phyloP scores from a whole-genome alignment of 2,113 vertebrate species.

The Syrrhaptes paradoxus region DNA sequence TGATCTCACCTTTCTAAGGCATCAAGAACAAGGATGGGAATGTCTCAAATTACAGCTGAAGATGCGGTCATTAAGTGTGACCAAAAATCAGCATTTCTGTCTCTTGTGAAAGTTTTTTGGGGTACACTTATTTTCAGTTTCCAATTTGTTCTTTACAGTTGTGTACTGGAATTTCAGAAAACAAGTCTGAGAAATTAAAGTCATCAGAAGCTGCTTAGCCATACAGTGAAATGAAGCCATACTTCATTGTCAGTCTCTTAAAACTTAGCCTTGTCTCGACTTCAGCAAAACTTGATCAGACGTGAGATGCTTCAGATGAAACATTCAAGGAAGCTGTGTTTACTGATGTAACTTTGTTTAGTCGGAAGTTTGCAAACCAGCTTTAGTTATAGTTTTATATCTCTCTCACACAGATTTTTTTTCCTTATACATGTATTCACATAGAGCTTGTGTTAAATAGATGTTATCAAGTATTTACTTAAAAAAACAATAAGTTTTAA shows the following conservation, averaged over 20 bases:
- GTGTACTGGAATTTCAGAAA: neutral
- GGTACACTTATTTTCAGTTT: neutral
- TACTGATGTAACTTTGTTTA: slow-evolving; percentile 46
- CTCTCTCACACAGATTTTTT: slow-evolving; percentile 12
- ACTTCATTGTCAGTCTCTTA: neutral
- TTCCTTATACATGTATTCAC: neutral
- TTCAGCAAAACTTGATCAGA: slow-evolving; percentile 14
- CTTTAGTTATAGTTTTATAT: slow-evolving; percentile 10
- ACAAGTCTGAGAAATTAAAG: neutral
- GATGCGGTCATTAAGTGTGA: neutral
- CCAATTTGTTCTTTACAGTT: neutral
- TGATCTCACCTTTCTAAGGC: neutral
- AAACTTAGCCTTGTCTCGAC: neutral
- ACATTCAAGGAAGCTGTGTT: neutral
- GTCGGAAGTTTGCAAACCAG: slow-evolving; percentile 30
- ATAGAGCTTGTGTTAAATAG: slow-evolving; percentile 35
- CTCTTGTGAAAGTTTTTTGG: neutral
- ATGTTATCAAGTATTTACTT: slow-evolving; percentile 63
- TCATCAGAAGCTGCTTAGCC: neutral
- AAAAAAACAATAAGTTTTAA: slow-evolving; percentile 52
- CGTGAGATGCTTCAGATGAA: neutral
- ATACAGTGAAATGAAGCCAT: neutral
- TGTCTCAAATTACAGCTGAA: neutral
- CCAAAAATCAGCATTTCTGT: neutral
- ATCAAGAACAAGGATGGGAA: neutral